These are phyloP conservation scores for Petromus typicus DNA, from an alignment of 2,113 vertebrate species.

Conservation along the genomic window DNA sequence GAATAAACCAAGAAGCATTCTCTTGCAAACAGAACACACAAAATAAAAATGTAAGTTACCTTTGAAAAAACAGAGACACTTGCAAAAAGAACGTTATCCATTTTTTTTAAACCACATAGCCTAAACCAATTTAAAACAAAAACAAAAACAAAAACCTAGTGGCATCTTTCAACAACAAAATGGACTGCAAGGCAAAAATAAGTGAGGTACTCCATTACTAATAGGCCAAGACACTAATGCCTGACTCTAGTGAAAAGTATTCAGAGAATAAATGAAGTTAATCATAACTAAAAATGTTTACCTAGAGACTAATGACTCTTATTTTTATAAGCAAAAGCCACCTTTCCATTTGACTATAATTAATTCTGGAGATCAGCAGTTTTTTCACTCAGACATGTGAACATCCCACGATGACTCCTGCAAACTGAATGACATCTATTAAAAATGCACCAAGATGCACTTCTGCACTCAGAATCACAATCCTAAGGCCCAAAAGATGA, in stretches of 20 bases:
- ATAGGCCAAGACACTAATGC: conserved; percentile 40
- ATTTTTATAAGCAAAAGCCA: conserved; percentile 62
- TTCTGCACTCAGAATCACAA: conserved; percentile 12
- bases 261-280: conserved; percentile 51
- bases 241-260: conserved; percentile 48
- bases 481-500: conserved; percentile 35
- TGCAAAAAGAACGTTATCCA: conserved; percentile 76
- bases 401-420: background rate
- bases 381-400: conserved; percentile 41
- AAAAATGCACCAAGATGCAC: conserved; percentile 58
- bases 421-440: conserved; percentile 40
- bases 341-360: conserved; percentile 52
- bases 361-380: conserved; percentile 49
- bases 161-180: conserved; percentile 67
- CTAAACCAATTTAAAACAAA: conserved; percentile 16
- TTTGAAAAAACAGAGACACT: conserved; percentile 78
- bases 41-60: conserved; percentile 85
- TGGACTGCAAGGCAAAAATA: conserved; percentile 48
- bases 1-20: conserved; percentile 90
- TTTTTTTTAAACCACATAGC: background rate
- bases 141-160: conserved; percentile 3
- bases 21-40: conserved; percentile 84
- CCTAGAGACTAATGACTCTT: conserved; percentile 30
- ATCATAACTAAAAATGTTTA: conserved; percentile 59
- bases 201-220: background rate